Percentiles rank a stretch among this genome's conserved stretches.
Conservation (phyloP, 2,888 invertebrate genomes). For the Agrochola macilenta region DNA sequence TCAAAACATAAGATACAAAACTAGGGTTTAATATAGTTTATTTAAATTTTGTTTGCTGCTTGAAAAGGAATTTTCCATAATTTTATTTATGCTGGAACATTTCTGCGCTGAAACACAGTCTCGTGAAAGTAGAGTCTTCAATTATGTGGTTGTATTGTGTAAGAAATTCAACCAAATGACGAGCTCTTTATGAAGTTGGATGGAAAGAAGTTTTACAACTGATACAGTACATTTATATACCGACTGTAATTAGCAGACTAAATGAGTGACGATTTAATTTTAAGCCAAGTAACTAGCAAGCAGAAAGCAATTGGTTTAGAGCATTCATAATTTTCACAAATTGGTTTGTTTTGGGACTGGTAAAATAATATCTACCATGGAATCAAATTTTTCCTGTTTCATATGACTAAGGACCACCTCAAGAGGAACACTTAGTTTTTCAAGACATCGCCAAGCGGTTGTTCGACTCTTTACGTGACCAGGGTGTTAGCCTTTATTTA, state of each 20-base stretch:
- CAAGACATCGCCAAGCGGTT: neutral
- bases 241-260: no score
- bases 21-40: neutral
- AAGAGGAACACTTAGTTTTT: neutral
- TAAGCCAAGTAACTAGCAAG: neutral
- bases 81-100: neutral
- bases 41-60: constrained; percentile 1
- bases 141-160: neutral
- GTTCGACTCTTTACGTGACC: neutral
- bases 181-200: neutral
- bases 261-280: neutral
- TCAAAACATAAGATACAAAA: neutral
- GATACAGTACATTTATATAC: neutral
- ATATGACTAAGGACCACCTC: neutral
- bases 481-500: neutral
- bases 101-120: neutral
- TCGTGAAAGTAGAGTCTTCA: neutral
- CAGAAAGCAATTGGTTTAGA: neutral
- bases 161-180: neutral
- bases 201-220: neutral
- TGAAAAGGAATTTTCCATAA: neutral
- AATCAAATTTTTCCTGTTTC: neutral
- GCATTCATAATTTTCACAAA: neutral
- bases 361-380: neutral
- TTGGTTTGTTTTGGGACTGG: neutral